Evolutionary conservation across 2,797 vertebrate genomes (phyloP), one percentile per base, ranked within the genome.

Genomic region (Austrolebias charrua): DNA sequence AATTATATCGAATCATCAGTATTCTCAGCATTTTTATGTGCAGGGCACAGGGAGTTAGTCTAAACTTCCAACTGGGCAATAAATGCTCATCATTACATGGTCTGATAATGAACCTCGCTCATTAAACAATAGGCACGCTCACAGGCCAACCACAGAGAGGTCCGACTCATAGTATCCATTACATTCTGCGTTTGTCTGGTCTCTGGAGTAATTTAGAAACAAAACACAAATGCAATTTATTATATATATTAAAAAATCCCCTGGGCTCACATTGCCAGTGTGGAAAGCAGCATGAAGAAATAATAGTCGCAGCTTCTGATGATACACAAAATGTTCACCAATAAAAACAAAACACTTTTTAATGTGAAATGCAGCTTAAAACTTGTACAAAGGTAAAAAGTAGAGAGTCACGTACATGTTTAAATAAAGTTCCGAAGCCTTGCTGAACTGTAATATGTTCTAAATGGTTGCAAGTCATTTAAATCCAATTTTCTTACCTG

Each of bases 1-100:
- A 79, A 69, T 83, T 85, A 74, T 70, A 83, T 66, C 54, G 62
- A 86, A 90, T 86, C 81, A 86, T 90, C 86, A 84, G 46, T 46
- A 48, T 16, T 56, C 69, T 56, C 63, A 71, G 56, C 69, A 52
- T 69, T 62, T 71, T 47, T 64, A 46, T 69, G 38, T 35, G 55
- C 51, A 70, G 61, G 8, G 8, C 14, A 54, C 33, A 40, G 40
- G 60, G 55, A 69, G 78, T 80, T 74, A 73, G 62, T 67, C 68
- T 66, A 66, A 65, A 69, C 73, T 66, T 82, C 75, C 79, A 63
- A 18, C 46, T 6, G 61, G 72, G 81, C 77, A 78, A 75, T 63
- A 81, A 81, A 81, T 78, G 70, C 80, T 86, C 85, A 62, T 75
- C 80, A 73, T 83, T 76, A 81, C 66, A 74, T 76, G 35, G 50